phyloP scores from a whole-genome alignment of 2,113 vertebrate species.

The Tragelaphus buxtoni region DNA sequence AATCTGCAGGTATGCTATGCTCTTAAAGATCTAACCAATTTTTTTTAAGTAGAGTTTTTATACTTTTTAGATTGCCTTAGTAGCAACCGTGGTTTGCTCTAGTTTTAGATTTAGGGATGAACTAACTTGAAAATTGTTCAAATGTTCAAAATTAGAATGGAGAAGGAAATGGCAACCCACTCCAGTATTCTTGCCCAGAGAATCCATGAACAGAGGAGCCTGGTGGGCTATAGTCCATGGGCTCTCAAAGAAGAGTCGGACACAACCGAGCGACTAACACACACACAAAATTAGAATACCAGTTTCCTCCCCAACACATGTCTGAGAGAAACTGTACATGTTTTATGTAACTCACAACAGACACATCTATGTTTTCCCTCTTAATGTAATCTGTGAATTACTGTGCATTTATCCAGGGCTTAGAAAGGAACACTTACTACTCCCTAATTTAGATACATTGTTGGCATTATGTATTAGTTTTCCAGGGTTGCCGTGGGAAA shows the following conservation, averaged over 20 bases:
- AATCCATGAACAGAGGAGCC: not conserved
- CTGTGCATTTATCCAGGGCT: not conserved
- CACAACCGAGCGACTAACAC: not conserved
- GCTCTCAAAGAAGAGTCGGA: not conserved
- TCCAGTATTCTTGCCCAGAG: not conserved
- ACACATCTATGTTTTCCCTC: not conserved
- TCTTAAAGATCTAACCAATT: not conserved
- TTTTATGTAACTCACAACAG: not conserved
- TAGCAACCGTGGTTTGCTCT: not conserved
- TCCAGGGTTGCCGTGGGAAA: not conserved
- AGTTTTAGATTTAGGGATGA: not conserved
- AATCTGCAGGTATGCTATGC: not conserved
- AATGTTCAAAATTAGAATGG: not conserved
- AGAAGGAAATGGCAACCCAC: not conserved
- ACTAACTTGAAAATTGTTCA: constrained; percentile 26
- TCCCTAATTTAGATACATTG: not conserved
- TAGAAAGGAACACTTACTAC: not conserved
- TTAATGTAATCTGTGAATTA: not conserved
- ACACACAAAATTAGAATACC: not conserved
- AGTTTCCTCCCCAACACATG: not conserved
- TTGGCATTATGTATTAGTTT: constrained; percentile 13
- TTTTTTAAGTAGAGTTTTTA: not conserved
- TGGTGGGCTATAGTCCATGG: not conserved
- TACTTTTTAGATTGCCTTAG: not conserved
- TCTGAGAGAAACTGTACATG: not conserved